Conservation (phyloP, 2,113 vertebrate genomes). For the Pavo muticus region DNA sequence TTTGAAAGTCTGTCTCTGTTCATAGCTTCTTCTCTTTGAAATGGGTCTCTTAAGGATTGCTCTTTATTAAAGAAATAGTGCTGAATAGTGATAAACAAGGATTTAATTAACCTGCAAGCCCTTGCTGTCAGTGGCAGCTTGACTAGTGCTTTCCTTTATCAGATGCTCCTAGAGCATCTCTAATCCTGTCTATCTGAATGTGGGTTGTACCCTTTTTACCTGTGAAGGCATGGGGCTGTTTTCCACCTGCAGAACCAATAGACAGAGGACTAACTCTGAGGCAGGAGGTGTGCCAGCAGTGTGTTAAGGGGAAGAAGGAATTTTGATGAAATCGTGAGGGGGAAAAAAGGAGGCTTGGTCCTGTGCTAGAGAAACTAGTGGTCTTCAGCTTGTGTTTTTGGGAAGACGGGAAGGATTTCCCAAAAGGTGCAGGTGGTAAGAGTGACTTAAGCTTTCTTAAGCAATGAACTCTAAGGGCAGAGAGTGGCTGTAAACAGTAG, state of each 20-base stretch:
- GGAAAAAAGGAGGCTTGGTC: not conserved
- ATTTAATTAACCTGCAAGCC: not conserved
- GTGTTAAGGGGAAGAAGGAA: not conserved
- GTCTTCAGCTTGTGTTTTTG: not conserved
- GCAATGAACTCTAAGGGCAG: not conserved
- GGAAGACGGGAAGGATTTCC: not conserved
- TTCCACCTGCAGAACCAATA: not conserved
- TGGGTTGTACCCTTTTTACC: not conserved
- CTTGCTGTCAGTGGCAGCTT: not conserved
- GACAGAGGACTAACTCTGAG: not conserved
- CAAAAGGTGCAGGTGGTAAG: not conserved
- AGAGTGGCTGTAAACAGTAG: not conserved
- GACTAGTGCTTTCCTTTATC: not conserved
- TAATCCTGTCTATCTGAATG: not conserved
- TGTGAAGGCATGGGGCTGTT: not conserved
- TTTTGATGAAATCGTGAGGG: not conserved
- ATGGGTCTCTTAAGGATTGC: not conserved
- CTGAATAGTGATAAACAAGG: not conserved
- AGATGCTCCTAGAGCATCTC: not conserved
- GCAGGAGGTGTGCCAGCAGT: accelerated
- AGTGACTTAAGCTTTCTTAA: not conserved
- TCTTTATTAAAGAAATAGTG: not conserved
- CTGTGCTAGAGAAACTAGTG: not conserved
- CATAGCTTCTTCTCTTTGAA: not conserved
- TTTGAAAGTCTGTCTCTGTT: not conserved